These are phyloP conservation scores for Agapornis roseicollis DNA, from an alignment of 2,113 vertebrate species.

Conservation along the genomic window DNA sequence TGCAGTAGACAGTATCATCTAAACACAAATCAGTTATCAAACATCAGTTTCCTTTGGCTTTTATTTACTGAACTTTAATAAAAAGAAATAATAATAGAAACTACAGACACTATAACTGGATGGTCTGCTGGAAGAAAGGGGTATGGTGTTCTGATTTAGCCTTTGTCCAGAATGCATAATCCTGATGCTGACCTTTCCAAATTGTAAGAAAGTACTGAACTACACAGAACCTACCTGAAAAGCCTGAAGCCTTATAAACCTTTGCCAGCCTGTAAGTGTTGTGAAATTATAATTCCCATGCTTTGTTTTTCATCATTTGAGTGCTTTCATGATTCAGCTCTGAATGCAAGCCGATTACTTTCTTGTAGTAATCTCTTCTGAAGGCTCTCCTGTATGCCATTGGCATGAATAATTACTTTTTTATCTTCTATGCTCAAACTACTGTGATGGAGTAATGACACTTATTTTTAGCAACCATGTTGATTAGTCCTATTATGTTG, in stretches of 20 bases:
- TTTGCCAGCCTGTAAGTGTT: neutral
- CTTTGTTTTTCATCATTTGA: neutral
- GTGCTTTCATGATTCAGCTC: neutral
- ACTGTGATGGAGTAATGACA: neutral
- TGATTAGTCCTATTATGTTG: neutral
- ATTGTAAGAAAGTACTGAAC: neutral
- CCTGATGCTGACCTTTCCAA: neutral
- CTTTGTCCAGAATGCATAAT: neutral
- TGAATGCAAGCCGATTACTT: neutral
- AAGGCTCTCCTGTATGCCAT: neutral
- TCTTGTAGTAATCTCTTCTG: neutral
- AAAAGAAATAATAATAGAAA: neutral
- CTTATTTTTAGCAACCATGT: neutral
- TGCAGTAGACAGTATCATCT: neutral
- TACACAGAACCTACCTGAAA: neutral
- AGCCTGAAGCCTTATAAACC: neutral
- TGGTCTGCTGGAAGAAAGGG: neutral
- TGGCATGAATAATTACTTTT: neutral
- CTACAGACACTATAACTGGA: neutral
- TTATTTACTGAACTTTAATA: neutral
- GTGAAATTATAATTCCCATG: neutral
- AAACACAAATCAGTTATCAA: neutral
- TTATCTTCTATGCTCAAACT: neutral
- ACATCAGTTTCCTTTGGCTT: neutral
- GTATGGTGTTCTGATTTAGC: neutral